Conservation (phyloP, 2,797 vertebrate species). For the Sebastes wilsoni region DNA sequence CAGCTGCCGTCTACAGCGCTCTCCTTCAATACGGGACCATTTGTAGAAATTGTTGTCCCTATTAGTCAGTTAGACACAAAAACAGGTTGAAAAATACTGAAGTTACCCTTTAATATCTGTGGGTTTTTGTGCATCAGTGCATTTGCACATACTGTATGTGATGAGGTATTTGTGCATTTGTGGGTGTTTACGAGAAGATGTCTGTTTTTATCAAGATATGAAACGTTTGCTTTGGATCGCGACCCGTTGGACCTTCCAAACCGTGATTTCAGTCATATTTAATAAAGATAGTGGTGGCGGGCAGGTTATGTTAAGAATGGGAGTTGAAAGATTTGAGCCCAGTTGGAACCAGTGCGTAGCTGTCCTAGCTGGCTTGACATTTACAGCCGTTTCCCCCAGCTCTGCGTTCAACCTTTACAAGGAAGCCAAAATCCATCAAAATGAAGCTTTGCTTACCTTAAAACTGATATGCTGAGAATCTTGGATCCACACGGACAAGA, state of each 20-base stretch:
- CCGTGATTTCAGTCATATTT: constrained; percentile 26
- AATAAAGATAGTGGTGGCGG: not conserved
- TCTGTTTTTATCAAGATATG: constrained; percentile 8
- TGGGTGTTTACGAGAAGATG: not conserved
- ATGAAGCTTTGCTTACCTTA: constrained; percentile 53
- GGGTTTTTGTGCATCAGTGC: not conserved
- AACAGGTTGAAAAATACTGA: not conserved
- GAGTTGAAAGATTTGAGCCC: constrained; percentile 38
- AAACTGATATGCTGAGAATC: constrained; percentile 53
- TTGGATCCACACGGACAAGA: constrained; percentile 51
- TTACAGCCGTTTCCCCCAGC: constrained; percentile 42
- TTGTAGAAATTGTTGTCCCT: not conserved
- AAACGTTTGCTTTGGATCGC: constrained; percentile 6
- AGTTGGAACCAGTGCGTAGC: constrained; percentile 50
- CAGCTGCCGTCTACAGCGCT: not conserved
- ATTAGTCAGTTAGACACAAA: not conserved
- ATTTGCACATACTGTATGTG: not conserved
- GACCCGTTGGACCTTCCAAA: not conserved
- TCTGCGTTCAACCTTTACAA: constrained; percentile 40
- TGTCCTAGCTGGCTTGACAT: constrained; percentile 45
- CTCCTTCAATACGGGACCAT: not conserved
- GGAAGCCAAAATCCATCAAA: constrained; percentile 46
- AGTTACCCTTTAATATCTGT: not conserved
- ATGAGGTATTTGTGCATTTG: not conserved
- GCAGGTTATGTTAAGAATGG: constrained; percentile 30